phyloP scores from a whole-genome alignment of 2,888 invertebrate genomes.

The Eulithis prunata region DNA sequence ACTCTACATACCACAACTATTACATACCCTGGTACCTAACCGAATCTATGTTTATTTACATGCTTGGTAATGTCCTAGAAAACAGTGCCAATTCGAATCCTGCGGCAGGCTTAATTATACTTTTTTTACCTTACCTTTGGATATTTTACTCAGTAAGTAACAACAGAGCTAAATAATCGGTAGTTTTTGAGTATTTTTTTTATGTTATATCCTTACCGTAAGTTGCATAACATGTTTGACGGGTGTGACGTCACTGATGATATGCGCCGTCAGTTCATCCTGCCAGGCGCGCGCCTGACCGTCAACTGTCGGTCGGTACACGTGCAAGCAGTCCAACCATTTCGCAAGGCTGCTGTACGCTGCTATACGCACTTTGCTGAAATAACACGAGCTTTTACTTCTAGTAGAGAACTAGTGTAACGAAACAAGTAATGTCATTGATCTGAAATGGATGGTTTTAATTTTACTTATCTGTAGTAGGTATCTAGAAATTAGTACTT shows the following conservation, averaged over 20 bases:
- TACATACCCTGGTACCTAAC: too few species aligned
- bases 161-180: too few species aligned
- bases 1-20: neutral
- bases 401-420: neutral
- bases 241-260: conserved; percentile 62
- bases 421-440: too few species aligned
- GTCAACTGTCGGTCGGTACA: conserved; percentile 48
- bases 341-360: conserved; percentile 60
- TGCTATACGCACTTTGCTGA: conserved; percentile 61
- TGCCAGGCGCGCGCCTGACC: conserved; percentile 53
- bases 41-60: too few species aligned
- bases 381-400: neutral
- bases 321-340: conserved; percentile 60
- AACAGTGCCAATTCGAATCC: too few species aligned
- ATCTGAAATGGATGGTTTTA: too few species aligned
- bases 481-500: too few species aligned
- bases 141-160: too few species aligned
- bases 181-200: neutral
- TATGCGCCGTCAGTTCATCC: conserved; percentile 59
- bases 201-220: conserved; percentile 61
- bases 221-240: conserved; percentile 58
- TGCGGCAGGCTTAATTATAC: too few species aligned
- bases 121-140: too few species aligned
- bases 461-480: too few species aligned
- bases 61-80: too few species aligned